These are phyloP conservation scores for Pangasius larnaudii DNA, from an alignment of 2,797 vertebrate genomes.

Conservation along the genomic window DNA sequence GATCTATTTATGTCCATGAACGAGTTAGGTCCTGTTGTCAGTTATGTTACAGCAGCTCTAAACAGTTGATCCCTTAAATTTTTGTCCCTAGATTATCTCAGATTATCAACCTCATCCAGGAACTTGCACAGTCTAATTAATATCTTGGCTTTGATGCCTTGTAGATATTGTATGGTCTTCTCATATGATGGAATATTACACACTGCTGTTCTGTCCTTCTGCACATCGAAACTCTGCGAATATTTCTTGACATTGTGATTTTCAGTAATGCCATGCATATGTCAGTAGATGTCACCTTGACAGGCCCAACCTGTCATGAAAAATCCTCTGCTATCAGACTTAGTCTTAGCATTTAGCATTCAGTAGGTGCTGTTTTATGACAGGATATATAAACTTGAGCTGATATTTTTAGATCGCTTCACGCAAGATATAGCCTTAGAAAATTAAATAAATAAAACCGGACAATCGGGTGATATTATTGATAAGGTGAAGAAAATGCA, in stretches of 20 bases:
- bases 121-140: background rate
- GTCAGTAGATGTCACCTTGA: constrained; percentile 35
- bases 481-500: constrained; percentile 30
- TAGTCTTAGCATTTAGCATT: constrained; percentile 16
- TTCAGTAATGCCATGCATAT: constrained; percentile 3
- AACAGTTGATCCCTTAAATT: background rate
- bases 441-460: constrained; percentile 21
- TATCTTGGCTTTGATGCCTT: background rate
- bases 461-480: constrained; percentile 1
- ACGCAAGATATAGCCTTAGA: constrained; percentile 11
- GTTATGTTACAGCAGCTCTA: background rate
- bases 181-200: background rate
- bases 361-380: constrained; percentile 10
- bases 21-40: background rate
- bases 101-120: background rate
- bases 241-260: background rate
- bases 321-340: constrained; percentile 3
- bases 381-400: constrained; percentile 28
- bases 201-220: background rate
- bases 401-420: constrained; percentile 15
- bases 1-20: background rate
- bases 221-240: background rate
- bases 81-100: background rate
- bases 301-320: constrained; percentile 9
- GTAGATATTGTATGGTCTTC: background rate